Base-by-base conservation (phyloP, 30 jellyfish, hydroid and myxozoan genomes). In the Cassiopea xamachana region DNA sequence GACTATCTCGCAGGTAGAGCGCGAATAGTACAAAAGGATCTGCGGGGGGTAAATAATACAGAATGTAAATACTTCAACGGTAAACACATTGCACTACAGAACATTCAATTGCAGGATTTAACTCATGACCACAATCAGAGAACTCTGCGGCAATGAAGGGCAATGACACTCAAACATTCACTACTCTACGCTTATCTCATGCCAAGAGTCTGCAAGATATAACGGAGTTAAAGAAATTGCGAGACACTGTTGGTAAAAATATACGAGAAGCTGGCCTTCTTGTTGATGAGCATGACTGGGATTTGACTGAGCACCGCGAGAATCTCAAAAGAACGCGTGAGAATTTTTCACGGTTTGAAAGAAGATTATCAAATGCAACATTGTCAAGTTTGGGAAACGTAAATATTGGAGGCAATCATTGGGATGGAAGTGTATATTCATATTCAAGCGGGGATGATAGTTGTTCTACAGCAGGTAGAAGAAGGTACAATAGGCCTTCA, bases 401-500 rank as follows among this genome's bases (percentile, higher is more conserved):
- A 9, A 18, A 44, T 15, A 18, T 39, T 1, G 17, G 79, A n/a
- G 44, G 77, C 62, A 70, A 68, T 7, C 44, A 55, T 74, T 74
- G 46, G 86, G 69, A 84, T 73, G 92, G 72, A 46, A 82, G 82
- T 44, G 46, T 39, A 46, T 16, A 48, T 43, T 84, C 92, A 45
- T 72, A 17, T 13, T 84, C 92, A 55, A 84, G 92, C 49, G 92
- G 92, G n/a, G 92, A 84, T 55, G 92, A 84, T 9, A 74, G 86
- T 19, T 2, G 81, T 48, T 46, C 64, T 78, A 10, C 51, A 7
- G 7, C 55, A 47, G n/a, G 55, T 12, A 78, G 73, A 78, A 78
- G 48, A 55, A 48, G 87, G 17, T 48, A 43, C 55, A 48, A 3
- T 46, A 81, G 89, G 89, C 89, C 89, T 1, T 2, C 80, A 7